Evolutionary conservation across 35 echinoderm and acorn worm genomes (phyloP).

Genomic region (Apostichopus japonicus): DNA sequence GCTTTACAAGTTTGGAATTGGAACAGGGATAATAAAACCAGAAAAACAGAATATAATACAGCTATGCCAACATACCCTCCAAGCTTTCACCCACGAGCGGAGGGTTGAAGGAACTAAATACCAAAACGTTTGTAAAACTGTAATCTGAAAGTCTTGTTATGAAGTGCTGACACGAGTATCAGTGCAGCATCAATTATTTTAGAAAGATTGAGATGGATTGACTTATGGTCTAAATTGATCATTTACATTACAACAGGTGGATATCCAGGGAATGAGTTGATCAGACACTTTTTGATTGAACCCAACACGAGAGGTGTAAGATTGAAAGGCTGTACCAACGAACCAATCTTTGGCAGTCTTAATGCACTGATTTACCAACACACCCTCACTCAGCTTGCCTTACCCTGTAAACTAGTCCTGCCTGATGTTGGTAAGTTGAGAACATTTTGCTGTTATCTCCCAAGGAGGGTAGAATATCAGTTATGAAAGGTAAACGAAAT

Average conservation of each 20-base stretch:
- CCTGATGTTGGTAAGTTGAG: slow-evolving; percentile 90
- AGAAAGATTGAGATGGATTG: neutral
- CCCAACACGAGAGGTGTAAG: slow-evolving; percentile 89
- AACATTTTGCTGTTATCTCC: neutral
- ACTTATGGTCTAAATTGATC: neutral
- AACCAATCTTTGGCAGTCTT: slow-evolving; percentile 92
- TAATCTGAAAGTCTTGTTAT: no score
- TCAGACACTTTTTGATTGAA: slow-evolving; percentile 97
- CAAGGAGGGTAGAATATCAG: no score
- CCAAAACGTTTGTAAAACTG: no score
- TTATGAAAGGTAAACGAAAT: neutral
- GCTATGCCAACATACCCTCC: no score
- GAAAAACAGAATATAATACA: no score
- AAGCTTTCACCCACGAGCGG: no score
- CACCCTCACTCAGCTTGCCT: no score
- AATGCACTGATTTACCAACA: slow-evolving; percentile 93
- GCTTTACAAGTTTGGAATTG: no score
- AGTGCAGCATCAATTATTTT: no score
- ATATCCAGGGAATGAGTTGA: slow-evolving; percentile 85
- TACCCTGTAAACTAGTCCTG: slow-evolving; percentile 90
- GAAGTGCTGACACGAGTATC: no score
- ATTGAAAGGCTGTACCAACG: slow-evolving; percentile 91
- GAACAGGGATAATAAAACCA: no score
- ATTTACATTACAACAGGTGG: slow-evolving; percentile 58
- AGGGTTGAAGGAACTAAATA: no score